Evolutionary conservation across 2,888 invertebrate species (phyloP), one percentile per base, ranked within the genome.

Genomic region (Cataglyphis rosenhaueri): DNA sequence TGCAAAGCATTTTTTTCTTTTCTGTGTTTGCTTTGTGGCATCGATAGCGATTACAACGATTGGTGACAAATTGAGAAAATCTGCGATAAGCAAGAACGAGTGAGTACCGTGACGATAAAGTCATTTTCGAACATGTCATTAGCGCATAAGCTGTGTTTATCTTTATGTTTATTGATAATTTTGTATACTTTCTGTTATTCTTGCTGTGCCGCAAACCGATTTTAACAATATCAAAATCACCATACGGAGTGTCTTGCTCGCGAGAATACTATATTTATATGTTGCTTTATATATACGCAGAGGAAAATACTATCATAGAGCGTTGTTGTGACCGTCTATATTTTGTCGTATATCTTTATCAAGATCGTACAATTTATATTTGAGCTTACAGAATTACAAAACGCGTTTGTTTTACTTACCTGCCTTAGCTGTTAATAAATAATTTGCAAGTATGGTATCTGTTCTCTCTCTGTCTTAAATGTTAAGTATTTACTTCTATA

Each of bases 1-100:
- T 81, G 84, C 81, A 70, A 85, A 87, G 85, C 88, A 65, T 88
- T 84, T 82, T 81, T 41, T 41, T 52, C 79, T 73, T 85, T 85
- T 76, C 81, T 83, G 84, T 81, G 81, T 82, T 59, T 75, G 68
- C 81, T 64, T 29, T 52, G 83, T 71, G 79, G 57, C 66, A 6
- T 32, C 32, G 85, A 79, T 73, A 81, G 83, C 84, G 83, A 81
- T 83, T 81, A 76, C 76, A 41, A 25, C n/a, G 66, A 68, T 78
- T 32, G 55, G 32, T 21, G 70, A 29, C 55, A 10, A 44, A 10
- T n/a, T 15, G 32, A 70, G 35, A n/a, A 5, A 35, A 84, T 84
- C 71, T 76, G 74, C 41, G 25, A n/a, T 21, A 76, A 83, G 21
- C 44, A 59, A 48, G 41, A 64, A 85, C 57, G 82, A 84, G 87